These are phyloP conservation scores for Pissodes strobi DNA, from an alignment of 1,140 invertebrate genomes.

Conservation along the genomic window DNA sequence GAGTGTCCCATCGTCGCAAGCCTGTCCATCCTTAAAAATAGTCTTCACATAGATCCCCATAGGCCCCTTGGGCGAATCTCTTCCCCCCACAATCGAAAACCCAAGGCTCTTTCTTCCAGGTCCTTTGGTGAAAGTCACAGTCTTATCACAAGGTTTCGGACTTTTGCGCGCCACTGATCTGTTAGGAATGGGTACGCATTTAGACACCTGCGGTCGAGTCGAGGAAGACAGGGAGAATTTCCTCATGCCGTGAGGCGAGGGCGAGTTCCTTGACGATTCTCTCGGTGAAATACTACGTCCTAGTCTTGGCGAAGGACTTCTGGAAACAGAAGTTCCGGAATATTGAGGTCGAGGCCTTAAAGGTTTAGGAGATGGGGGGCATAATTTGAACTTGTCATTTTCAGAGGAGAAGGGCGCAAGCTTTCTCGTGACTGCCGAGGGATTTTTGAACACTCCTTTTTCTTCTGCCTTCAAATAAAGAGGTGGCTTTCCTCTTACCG, in stretches of 20 bases:
- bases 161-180: neutral
- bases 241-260: slow-evolving; percentile 42
- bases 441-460: slow-evolving; percentile 19
- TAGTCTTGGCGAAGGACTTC: neutral
- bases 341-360: too few relatives aligned
- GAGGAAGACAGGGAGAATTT: slow-evolving; percentile 42
- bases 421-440: neutral
- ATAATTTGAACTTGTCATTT: neutral
- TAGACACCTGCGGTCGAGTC: neutral
- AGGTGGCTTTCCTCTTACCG: slow-evolving; percentile 5
- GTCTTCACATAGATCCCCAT: slow-evolving; percentile 83
- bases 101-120: slow-evolving; percentile 73
- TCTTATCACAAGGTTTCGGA: slow-evolving; percentile 22
- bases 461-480: slow-evolving; percentile 1
- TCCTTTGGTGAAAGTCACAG: slow-evolving; percentile 70
- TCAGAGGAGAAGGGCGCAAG: neutral
- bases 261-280: neutral
- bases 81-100: slow-evolving; percentile 81
- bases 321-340: neutral
- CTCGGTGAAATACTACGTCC: neutral
- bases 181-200: slow-evolving; percentile 4
- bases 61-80: slow-evolving; percentile 74
- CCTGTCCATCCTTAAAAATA: slow-evolving; percentile 77
- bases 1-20: slow-evolving; percentile 68
- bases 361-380: neutral